Base-by-base conservation (phyloP, 2,113 vertebrate species). In the Urocitellus parryii region DNA sequence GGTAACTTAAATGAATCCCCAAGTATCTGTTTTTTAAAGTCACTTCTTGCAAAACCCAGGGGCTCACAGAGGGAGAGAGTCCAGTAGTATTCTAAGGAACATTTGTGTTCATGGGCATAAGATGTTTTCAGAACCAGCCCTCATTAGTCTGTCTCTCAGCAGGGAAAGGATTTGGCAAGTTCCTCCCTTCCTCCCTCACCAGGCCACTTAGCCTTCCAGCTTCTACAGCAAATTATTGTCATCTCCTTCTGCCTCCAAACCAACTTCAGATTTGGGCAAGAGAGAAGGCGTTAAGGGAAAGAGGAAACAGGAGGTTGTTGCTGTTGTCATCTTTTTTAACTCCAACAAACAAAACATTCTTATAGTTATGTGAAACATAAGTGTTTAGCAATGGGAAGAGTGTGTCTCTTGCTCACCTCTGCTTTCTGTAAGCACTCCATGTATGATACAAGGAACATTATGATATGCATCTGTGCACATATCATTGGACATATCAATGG, bases 371-470 rank as follows among this genome's bases (percentile, higher is more conserved):
- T 80, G 90, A 91, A 67, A 86, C 12, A 42, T 74, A 58, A 72
- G 76, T 82, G 72, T 86, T 51, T 65, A 79, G n/a, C 68, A 83
- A 83, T 91, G 86, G 42, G 87, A 83, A 88, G 53, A 61, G 29
- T 90, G 2, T 53, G 27, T 95, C 93, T 97, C 82, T 88, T 90
- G 48, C 51, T 92, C 78, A 72, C 73, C 72, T 84, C 85, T 98
- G 78, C 89, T 97, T 97, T 93, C 93, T 87, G 89, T 96, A 80
- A 97, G 72, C 39, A 91, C 17, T 95, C 92, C 96, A 93, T 92
- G 79, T 32, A 53, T 94, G 48, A 27, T 72, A 58, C 34, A 70
- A 27, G 56, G n/a, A 56, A 74, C 29, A 56, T n/a, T 56, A 58
- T 65, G 70, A n/a, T 63, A 73, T 58, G 63, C 51, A 53, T 84